phyloP scores from a whole-genome alignment of 2,888 invertebrate genomes.

The Trissolcus brochymenae region DNA sequence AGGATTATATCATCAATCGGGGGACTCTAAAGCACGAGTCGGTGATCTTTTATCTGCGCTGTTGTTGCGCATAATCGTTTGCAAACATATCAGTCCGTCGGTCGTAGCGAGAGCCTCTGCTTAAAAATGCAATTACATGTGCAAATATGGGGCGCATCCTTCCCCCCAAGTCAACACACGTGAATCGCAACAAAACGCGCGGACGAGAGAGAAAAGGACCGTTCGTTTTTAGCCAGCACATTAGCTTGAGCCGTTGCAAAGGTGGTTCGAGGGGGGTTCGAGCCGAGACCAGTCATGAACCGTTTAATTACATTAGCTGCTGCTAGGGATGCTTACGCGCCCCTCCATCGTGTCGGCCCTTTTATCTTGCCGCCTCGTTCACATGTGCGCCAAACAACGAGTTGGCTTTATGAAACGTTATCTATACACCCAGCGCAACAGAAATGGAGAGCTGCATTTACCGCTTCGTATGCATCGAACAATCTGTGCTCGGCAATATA shows the following conservation, averaged over 20 bases:
- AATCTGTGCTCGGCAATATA: no score
- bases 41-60: conserved; percentile 29
- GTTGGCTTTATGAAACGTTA: conserved; percentile 33
- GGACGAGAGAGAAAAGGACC: conserved; percentile 16
- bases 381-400: conserved; percentile 37
- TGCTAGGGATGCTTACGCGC: conserved; percentile 44
- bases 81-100: conserved; percentile 61
- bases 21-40: conserved; percentile 8
- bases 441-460: conserved; percentile 3
- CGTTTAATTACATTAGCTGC: conserved; percentile 70
- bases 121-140: conserved; percentile 62
- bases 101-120: conserved; percentile 42
- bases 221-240: conserved; percentile 57
- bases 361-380: conserved; percentile 46
- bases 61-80: conserved; percentile 52
- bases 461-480: no score
- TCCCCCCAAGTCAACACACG: conserved; percentile 29
- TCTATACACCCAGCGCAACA: conserved; percentile 14
- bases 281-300: conserved; percentile 60
- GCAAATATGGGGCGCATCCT: conserved; percentile 57
- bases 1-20: conserved; percentile 30
- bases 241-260: conserved; percentile 55
- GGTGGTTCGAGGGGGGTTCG: conserved; percentile 38
- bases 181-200: conserved; percentile 44
- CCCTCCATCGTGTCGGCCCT: conserved; percentile 13